phyloP scores from a whole-genome alignment of 1,140 invertebrate species.

The Elysia chlorotica region DNA sequence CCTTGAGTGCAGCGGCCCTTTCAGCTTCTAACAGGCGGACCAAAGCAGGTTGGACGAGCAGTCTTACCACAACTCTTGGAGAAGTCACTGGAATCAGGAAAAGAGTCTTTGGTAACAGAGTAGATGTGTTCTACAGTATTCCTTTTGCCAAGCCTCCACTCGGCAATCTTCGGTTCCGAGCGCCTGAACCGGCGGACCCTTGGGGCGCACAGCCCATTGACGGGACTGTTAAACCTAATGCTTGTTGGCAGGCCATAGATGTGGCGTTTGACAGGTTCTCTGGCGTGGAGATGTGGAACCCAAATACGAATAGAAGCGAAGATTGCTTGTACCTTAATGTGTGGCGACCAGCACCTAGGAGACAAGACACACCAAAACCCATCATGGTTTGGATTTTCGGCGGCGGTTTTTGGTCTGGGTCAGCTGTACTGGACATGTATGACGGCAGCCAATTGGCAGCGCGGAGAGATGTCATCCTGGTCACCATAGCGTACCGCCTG shows the following conservation, averaged over 20 bases:
- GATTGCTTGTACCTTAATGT: constrained; percentile 96
- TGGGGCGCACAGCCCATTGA: constrained; percentile 82
- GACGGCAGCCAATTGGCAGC: constrained; percentile 87
- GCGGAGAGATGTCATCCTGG: constrained; percentile 74
- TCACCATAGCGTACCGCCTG: constrained; percentile 70
- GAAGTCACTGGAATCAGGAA: constrained; percentile 32
- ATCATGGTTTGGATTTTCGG: constrained; percentile 97
- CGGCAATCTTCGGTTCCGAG: constrained; percentile 85
- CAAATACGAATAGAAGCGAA: constrained; percentile 73
- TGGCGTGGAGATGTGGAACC: constrained; percentile 48
- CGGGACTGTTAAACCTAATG: constrained; percentile 78
- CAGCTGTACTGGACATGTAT: constrained; percentile 91
- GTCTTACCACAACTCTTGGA: constrained; percentile 30
- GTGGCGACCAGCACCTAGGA: constrained; percentile 74
- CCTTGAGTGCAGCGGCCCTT: too few species aligned
- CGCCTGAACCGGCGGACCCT: constrained; percentile 76
- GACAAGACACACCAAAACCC: too few species aligned
- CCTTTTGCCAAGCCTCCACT: constrained; percentile 92
- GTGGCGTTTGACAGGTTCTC: constrained; percentile 78
- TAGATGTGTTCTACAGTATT: constrained; percentile 89
- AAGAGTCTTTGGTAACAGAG: constrained; percentile 70
- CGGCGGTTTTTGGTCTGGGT: constrained; percentile 89
- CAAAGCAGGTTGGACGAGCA: too few species aligned
- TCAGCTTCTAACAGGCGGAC: too few species aligned
- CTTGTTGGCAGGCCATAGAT: constrained; percentile 90